Conservation (phyloP, 35 echinoderm and acorn worm genomes). For the Heliocidaris tuberculata region DNA sequence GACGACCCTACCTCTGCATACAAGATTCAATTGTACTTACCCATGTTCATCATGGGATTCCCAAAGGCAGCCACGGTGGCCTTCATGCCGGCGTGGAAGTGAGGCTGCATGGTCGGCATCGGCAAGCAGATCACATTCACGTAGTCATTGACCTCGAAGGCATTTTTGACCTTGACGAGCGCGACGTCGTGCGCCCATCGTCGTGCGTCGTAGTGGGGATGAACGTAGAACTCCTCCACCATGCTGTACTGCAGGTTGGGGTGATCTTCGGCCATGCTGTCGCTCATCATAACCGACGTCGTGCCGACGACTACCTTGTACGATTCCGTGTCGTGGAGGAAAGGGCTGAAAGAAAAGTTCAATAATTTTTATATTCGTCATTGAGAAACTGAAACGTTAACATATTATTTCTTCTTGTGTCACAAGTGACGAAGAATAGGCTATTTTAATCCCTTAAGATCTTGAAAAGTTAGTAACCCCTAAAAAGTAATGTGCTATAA, state of each 20-base stretch:
- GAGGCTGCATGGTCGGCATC: not conserved
- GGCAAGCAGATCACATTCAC: conserved; percentile 31
- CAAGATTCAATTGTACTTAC: not conserved
- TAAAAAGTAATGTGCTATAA: too few species aligned
- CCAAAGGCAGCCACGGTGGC: conserved; percentile 10
- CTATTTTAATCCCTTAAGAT: too few species aligned
- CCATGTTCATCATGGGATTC: conserved; percentile 3
- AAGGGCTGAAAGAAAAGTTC: not conserved
- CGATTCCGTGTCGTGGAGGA: not conserved
- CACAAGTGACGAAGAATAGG: too few species aligned
- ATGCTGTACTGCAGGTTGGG: conserved; percentile 31
- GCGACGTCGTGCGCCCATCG: conserved; percentile 25
- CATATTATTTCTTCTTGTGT: too few species aligned
- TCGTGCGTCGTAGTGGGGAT: conserved; percentile 22
- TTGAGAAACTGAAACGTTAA: not conserved
- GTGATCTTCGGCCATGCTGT: not conserved
- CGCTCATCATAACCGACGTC: not conserved
- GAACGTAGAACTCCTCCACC: not conserved
- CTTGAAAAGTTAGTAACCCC: too few species aligned
- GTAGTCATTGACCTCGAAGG: conserved; percentile 42
- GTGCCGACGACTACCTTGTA: conserved; percentile 43
- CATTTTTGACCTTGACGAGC: not conserved
- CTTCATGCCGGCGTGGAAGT: conserved; percentile 24
- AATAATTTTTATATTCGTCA: not conserved
- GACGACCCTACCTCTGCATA: too few species aligned